A percentile compares a stretch with the other conserved stretches of the same genome.
These are phyloP conservation scores for Spodoptera picta DNA, from an alignment of 2,888 invertebrate species.

Conservation along the genomic window DNA sequence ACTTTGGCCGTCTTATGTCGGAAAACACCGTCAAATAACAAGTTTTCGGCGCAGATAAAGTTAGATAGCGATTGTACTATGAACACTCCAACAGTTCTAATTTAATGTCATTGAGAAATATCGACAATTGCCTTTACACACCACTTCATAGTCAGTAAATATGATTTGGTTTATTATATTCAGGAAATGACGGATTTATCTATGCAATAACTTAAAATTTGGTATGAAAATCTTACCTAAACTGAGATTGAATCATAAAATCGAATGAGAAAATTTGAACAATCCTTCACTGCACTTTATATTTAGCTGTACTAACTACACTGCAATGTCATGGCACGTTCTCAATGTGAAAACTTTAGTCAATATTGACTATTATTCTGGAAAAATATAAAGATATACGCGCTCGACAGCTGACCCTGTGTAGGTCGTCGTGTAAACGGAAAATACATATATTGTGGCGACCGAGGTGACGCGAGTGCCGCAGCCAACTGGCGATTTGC, in stretches of 20 bases:
- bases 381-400: slow-evolving; percentile 41
- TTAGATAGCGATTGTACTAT: background rate
- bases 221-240: slow-evolving; percentile 44
- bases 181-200: background rate
- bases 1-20: slow-evolving; percentile 19
- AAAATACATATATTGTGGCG: slow-evolving; percentile 63
- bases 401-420: slow-evolving; percentile 67
- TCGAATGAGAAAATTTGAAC: slow-evolving; percentile 28
- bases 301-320: slow-evolving; percentile 32
- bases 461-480: slow-evolving; percentile 73
- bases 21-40: slow-evolving; percentile 7
- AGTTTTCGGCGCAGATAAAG: slow-evolving; percentile 3
- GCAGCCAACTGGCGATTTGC: slow-evolving; percentile 87
- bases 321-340: slow-evolving; percentile 25
- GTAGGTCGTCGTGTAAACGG: slow-evolving; percentile 68
- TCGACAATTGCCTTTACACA: no score
- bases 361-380: slow-evolving; percentile 16
- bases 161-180: background rate
- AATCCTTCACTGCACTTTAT: slow-evolving; percentile 53
- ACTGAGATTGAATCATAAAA: slow-evolving; percentile 23
- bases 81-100: background rate
- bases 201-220: background rate
- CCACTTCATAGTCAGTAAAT: no score
- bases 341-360: slow-evolving; percentile 15
- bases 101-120: background rate